phyloP scores from a whole-genome alignment of 2,113 vertebrate species.

The Malurus alboscapulatus region DNA sequence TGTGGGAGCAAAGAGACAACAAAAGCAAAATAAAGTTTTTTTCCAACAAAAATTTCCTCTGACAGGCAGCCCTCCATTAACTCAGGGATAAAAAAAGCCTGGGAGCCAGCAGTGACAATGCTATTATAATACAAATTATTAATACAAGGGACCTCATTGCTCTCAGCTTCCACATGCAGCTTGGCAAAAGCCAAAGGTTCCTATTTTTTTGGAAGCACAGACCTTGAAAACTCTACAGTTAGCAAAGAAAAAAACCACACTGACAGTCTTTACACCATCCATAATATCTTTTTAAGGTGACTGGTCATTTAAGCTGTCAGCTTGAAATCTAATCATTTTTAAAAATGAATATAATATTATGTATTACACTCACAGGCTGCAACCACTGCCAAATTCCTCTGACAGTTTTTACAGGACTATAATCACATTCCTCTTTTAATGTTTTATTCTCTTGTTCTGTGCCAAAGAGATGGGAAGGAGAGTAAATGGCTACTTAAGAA shows the following conservation, averaged over 20 bases:
- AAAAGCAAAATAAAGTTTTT: background rate
- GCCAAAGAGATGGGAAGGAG: background rate
- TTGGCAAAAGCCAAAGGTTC: background rate
- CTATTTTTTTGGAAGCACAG: background rate
- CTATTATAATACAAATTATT: background rate
- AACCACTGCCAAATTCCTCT: conserved; percentile 44
- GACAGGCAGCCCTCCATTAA: background rate
- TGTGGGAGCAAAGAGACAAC: background rate
- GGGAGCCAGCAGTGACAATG: background rate
- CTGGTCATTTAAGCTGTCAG: conserved; percentile 29
- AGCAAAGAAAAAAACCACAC: background rate
- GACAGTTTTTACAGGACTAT: conserved; percentile 33
- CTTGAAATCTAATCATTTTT: background rate
- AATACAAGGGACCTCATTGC: background rate
- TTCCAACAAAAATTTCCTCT: background rate
- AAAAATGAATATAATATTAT: conserved; percentile 31
- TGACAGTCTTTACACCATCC: background rate
- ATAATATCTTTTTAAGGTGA: background rate
- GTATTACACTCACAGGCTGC: background rate
- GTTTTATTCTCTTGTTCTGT: background rate
- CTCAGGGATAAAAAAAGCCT: background rate
- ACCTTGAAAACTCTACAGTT: background rate
- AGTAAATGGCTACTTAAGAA: background rate
- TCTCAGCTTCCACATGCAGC: background rate
- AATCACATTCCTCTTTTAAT: conserved; percentile 13